phyloP scores from a whole-genome alignment of 2,888 invertebrate genomes.

The Eristalis intricaria region DNA sequence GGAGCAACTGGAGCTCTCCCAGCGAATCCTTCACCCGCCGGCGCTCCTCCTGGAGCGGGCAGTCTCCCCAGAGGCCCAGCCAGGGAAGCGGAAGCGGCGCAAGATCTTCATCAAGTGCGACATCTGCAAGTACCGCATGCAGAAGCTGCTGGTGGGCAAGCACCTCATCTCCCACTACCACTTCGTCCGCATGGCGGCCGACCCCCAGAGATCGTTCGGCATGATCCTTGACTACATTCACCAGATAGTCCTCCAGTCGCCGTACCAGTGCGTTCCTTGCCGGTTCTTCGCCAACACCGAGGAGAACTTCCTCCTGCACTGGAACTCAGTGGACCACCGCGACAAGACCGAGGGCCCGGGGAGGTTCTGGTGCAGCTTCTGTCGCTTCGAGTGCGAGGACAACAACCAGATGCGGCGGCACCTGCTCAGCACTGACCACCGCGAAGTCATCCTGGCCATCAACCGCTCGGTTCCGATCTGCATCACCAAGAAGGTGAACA shows the following conservation, averaged over 20 bases:
- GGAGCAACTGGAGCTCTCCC: conserved; percentile 69
- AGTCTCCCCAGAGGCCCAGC: conserved; percentile 6
- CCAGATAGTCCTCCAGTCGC: conserved; percentile 89
- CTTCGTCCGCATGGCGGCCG: conserved; percentile 86
- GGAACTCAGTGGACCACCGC: conserved; percentile 86
- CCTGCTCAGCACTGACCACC: conserved; percentile 85
- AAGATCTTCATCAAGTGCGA: conserved; percentile 86
- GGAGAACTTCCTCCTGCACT: conserved; percentile 87
- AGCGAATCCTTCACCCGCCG: conserved; percentile 52
- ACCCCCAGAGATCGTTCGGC: conserved; percentile 83
- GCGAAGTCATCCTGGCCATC: conserved; percentile 88
- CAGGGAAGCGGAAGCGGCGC: conserved; percentile 82
- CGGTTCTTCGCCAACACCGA: conserved; percentile 92
- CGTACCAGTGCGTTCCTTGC: conserved; percentile 93
- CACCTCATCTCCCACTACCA: conserved; percentile 94
- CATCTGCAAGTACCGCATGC: conserved; percentile 87
- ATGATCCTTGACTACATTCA: conserved; percentile 90
- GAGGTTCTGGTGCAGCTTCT: conserved; percentile 88
- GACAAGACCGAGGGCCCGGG: conserved; percentile 82
- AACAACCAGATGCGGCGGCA: conserved; percentile 87
- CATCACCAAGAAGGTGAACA: conserved; percentile 85
- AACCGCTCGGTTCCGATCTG: conserved; percentile 91
- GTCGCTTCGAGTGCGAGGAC: conserved; percentile 86
- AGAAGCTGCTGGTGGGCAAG: conserved; percentile 88
- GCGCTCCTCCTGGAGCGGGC: conserved; percentile 18